phyloP scores from a whole-genome alignment of 2,113 vertebrate genomes.

The Kobus ellipsiprymnus region DNA sequence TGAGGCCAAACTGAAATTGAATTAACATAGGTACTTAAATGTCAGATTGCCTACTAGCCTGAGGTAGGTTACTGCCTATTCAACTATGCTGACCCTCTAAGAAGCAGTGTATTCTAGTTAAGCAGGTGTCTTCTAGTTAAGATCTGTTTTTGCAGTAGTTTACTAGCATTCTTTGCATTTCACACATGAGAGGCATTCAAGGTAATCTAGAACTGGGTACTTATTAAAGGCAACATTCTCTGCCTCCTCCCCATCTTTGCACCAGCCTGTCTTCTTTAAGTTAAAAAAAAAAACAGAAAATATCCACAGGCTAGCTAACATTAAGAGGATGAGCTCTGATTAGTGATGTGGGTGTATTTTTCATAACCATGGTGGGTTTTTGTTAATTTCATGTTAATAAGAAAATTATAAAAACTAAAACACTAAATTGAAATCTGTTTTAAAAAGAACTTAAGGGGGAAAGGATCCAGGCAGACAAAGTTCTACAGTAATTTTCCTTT shows the following conservation, averaged over 20 bases:
- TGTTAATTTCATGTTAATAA: conserved; percentile 7
- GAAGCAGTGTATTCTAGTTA: not conserved
- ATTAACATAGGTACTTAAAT: not conserved
- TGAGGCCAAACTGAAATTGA: conserved; percentile 12
- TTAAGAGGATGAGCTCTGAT: not conserved
- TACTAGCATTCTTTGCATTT: not conserved
- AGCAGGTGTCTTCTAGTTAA: not conserved
- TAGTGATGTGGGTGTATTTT: not conserved
- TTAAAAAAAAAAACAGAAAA: not conserved
- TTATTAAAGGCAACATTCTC: not conserved
- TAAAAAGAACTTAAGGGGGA: not conserved
- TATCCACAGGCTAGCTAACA: not conserved
- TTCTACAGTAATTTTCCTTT: not conserved
- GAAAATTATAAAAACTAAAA: conserved; percentile 20
- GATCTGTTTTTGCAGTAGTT: not conserved
- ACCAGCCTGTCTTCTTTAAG: not conserved
- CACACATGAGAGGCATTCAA: not conserved
- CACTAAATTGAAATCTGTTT: not conserved
- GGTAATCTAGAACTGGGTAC: not conserved
- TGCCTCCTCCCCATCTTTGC: not conserved
- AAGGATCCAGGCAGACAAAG: not conserved
- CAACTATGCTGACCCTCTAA: not conserved
- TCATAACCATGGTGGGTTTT: not conserved
- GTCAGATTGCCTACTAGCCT: not conserved
- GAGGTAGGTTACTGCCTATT: not conserved